Evolutionary conservation across 2,888 invertebrate genomes (phyloP), one percentile per base, ranked within the genome.

Genomic region (Dastarcus helophoroides): DNA sequence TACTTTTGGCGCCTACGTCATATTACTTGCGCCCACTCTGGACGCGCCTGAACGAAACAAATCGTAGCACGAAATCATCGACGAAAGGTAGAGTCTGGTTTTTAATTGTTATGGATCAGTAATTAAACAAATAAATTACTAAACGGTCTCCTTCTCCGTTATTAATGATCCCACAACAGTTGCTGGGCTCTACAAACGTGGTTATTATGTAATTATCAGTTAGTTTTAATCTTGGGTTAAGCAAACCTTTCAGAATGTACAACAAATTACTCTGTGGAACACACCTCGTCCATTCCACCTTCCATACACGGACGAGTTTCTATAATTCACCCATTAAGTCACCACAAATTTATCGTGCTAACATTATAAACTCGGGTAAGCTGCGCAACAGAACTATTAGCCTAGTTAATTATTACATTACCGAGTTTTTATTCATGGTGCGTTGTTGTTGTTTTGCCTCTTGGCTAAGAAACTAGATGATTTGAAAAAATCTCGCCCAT

Each of bases 121-220:
- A 62, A 62, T 62, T 62, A 61, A 62, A 61, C 60, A 62, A 62
- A 62, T 62, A 62, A 61, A 61, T 62, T 60, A 61, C 58, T 59
- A 59, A 60, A 59, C 58, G 56, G 57, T 51, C 55, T 51, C 55
- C 50, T 51, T 54, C 54, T 49, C 49, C 50, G 52, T 59, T 62
- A 62, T 62, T 61, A 61, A 61, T 62, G 60, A 57, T 56, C 50
- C 53, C 43, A 54, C 56, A 59, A 58, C 62, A 56, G 60, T 60
- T 61, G 58, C 58, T 46, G 44, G 51, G 46, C 48, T 43, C 44
- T 44, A 49, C 46, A 50, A 59, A 61, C 55, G 59, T 59, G 56
- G 60, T 64, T 61, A 64, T 64, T 64, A 64, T 61, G 61, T 63
- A 64, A 64, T 64, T 64, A 64, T 64, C 63, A 62, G 63, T 62